Percentiles rank a stretch among this genome's conserved stretches.
Conservation (phyloP, 2,888 invertebrate genomes). For the Tetragonisca angustula region DNA sequence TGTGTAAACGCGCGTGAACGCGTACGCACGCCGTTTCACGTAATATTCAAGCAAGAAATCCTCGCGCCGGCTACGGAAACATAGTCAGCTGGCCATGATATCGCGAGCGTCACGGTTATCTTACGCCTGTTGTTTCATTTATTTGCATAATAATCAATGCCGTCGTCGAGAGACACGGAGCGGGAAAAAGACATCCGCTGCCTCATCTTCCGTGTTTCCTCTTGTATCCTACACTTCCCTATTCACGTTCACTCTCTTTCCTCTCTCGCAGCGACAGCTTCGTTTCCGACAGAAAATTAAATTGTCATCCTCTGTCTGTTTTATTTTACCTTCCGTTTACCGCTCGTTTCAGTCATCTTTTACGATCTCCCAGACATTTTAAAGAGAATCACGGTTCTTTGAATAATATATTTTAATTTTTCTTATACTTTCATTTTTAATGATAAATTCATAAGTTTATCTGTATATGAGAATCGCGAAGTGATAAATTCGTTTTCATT, state of each 20-base stretch:
- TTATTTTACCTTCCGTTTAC: no score
- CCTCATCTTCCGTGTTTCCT: background rate
- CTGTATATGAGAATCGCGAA: no score
- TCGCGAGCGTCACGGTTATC: slow-evolving; percentile 41
- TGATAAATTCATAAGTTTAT: no score
- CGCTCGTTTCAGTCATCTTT: no score
- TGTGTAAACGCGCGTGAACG: slow-evolving; percentile 18
- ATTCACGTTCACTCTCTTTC: background rate
- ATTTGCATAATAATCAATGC: slow-evolving; percentile 54
- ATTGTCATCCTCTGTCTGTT: no score
- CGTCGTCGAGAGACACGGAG: slow-evolving; percentile 39
- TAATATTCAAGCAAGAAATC: slow-evolving; percentile 14
- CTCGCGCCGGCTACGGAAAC: background rate
- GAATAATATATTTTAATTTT: no score
- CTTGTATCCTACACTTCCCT: background rate
- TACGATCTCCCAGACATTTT: no score
- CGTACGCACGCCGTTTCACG: slow-evolving; percentile 4
- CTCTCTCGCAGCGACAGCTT: background rate
- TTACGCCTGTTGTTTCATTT: slow-evolving; percentile 37
- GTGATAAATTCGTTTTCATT: no score
- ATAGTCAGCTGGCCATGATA: slow-evolving; percentile 20
- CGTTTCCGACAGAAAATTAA: background rate
- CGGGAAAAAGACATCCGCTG: no score
- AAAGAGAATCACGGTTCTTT: no score
- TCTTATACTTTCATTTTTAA: no score